A percentile compares a stretch with the other conserved stretches of the same genome.
These are phyloP conservation scores for Dynastes hyllus DNA, from an alignment of 2,888 invertebrate species.

Conservation along the genomic window DNA sequence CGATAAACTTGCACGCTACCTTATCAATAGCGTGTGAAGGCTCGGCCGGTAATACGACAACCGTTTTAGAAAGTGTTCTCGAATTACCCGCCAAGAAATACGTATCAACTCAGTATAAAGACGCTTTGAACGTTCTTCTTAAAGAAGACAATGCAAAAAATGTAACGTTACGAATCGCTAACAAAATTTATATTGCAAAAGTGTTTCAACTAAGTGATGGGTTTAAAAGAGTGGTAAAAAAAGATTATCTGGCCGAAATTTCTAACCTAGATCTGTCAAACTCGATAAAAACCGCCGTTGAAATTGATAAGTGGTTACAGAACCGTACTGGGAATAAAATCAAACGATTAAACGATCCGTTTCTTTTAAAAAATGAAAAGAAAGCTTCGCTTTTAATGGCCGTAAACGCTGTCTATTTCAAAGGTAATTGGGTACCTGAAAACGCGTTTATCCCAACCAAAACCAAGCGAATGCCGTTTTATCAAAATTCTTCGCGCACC, in stretches of 20 bases:
- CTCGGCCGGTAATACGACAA: background rate
- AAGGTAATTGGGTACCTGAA: constrained; percentile 80
- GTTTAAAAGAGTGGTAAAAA: constrained; percentile 75
- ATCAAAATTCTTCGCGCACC: constrained; percentile 72
- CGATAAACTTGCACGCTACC: background rate
- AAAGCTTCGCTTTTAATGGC: constrained; percentile 78
- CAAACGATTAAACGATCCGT: constrained; percentile 80
- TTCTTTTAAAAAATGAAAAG: constrained; percentile 74
- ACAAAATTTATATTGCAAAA: constrained; percentile 73
- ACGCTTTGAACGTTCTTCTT: background rate
- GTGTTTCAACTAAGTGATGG: constrained; percentile 72
- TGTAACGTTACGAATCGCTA: constrained; percentile 20
- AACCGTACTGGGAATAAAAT: constrained; percentile 88
- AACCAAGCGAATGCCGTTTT: constrained; percentile 79
- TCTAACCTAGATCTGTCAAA: constrained; percentile 77
- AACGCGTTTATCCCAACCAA: constrained; percentile 75
- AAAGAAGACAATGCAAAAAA: background rate
- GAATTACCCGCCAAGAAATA: background rate
- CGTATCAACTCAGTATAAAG: background rate
- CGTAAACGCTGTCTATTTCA: constrained; percentile 88
- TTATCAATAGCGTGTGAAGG: background rate
- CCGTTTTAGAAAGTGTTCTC: background rate
- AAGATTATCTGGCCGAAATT: constrained; percentile 78
- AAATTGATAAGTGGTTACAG: constrained; percentile 89
- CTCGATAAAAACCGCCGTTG: constrained; percentile 67